A percentile compares a stretch with the other conserved stretches of the same genome.
These are phyloP conservation scores for Alosa sapidissima DNA, from an alignment of 2,797 vertebrate species.

Conservation along the genomic window DNA sequence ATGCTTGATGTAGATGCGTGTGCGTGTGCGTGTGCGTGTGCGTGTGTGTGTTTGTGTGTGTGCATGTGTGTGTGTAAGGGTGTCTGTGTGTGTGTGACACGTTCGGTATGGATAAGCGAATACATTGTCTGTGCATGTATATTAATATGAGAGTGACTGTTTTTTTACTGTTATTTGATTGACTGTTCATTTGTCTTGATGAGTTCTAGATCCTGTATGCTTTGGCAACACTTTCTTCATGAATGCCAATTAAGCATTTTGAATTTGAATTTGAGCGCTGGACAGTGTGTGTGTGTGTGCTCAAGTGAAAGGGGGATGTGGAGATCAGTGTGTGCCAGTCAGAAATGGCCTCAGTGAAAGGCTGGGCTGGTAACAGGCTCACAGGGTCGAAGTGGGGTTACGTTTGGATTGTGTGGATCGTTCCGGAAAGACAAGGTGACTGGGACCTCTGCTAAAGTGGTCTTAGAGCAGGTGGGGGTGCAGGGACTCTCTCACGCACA, in stretches of 20 bases:
- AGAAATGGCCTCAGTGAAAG: not conserved
- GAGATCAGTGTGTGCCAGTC: not conserved
- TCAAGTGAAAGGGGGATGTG: not conserved
- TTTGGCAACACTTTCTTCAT: no score
- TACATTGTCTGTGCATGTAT: not conserved
- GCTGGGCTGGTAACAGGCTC: not conserved
- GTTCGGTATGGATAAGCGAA: not conserved
- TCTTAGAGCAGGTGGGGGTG: conserved; percentile 9
- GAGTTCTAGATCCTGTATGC: no score
- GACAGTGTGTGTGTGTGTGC: no score
- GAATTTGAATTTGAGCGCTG: no score
- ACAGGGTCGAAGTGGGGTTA: not conserved
- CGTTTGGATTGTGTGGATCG: not conserved
- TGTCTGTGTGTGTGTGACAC: not conserved
- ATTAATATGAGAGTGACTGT: not conserved
- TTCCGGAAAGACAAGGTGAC: conserved; percentile 16
- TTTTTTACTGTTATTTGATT: no score
- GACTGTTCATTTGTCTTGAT: no score
- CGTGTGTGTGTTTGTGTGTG: not conserved
- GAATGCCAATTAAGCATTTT: no score
- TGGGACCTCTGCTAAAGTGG: not conserved
- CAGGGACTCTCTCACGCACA: not conserved
- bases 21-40: not conserved
- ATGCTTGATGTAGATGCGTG: not conserved
- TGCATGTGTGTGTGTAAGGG: not conserved